These are phyloP conservation scores for Cremastobaeus sp. DNA, from an alignment of 2,888 invertebrate species.

Conservation along the genomic window DNA sequence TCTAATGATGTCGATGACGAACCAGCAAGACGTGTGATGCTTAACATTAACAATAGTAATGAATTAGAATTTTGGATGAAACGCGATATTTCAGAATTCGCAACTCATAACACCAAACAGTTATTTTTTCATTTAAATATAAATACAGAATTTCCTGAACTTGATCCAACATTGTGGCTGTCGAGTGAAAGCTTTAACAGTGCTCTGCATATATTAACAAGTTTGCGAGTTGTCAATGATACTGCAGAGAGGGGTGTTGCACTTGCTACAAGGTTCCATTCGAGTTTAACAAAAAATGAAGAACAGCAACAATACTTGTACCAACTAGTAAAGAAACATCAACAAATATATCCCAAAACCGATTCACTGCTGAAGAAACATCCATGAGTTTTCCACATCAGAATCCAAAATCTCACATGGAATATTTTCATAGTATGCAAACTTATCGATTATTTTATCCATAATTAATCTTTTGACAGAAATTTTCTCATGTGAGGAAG, in stretches of 20 bases:
- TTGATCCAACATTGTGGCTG: constrained; percentile 15
- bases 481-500: too few species aligned
- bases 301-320: constrained; percentile 22
- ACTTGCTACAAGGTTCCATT: constrained; percentile 4
- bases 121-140: constrained; percentile 10
- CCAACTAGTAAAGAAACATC: background rate
- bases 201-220: background rate
- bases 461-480: too few species aligned
- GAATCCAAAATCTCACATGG: too few species aligned
- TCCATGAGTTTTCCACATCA: too few species aligned
- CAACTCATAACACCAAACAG: constrained; percentile 3
- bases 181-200: background rate
- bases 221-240: constrained; percentile 8
- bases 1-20: constrained; percentile 7
- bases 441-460: too few species aligned
- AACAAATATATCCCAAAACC: too few species aligned
- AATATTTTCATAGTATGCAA: too few species aligned
- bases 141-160: constrained; percentile 5
- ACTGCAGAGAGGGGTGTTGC: constrained; percentile 19
- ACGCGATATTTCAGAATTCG: constrained; percentile 9
- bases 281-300: constrained; percentile 8
- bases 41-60: background rate
- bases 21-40: background rate
- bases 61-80: constrained; percentile 14
- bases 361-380: too few species aligned